Conservation (phyloP, 2,113 vertebrate genomes). For the Psittacula cyanocephala region DNA sequence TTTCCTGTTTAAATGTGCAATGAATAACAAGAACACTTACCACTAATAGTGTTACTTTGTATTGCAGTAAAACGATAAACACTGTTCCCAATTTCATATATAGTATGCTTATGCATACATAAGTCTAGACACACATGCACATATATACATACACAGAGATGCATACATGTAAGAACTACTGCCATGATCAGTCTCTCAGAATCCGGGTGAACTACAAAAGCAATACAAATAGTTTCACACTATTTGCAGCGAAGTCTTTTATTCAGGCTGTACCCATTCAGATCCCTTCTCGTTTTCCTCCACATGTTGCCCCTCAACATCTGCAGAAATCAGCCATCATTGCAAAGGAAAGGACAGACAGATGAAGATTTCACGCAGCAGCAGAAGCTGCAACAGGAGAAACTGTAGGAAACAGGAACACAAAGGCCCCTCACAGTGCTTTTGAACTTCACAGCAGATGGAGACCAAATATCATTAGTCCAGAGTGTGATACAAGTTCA, state of each 20-base stretch:
- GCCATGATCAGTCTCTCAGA: not conserved
- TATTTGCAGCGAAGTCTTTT: not conserved
- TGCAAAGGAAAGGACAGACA: not conserved
- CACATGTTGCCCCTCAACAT: rapidly evolving
- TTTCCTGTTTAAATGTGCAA: not conserved
- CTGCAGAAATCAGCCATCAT: not conserved
- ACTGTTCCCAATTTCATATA: not conserved
- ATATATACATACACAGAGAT: rapidly evolving
- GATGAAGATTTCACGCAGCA: not conserved
- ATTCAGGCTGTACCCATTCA: not conserved
- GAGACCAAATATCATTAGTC: not conserved
- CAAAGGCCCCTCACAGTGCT: not conserved
- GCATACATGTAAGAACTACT: not conserved
- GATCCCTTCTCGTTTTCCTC: not conserved
- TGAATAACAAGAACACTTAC: not conserved
- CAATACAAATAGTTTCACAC: rapidly evolving
- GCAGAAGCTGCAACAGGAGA: not conserved
- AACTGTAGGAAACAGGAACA: not conserved
- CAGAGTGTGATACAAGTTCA: not conserved
- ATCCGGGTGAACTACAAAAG: not conserved
- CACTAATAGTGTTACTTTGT: not conserved
- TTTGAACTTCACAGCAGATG: not conserved
- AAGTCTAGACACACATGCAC: not conserved
- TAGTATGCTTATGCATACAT: rapidly evolving
- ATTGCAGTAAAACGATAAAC: not conserved